These are phyloP conservation scores for Pollicipes pollicipes DNA, from an alignment of 1,140 invertebrate genomes.

Conservation along the genomic window DNA sequence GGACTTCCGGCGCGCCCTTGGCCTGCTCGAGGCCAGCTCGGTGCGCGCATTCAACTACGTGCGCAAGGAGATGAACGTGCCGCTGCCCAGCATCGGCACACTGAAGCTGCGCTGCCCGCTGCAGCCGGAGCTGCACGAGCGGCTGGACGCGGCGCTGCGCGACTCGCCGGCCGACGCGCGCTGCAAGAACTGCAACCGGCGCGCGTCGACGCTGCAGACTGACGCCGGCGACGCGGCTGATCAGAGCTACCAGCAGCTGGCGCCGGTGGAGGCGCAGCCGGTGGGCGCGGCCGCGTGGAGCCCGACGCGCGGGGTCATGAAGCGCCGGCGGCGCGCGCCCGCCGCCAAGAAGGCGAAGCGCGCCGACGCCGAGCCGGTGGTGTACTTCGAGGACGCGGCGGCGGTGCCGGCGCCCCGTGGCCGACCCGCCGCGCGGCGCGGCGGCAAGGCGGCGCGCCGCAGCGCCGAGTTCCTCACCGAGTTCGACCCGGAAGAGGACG, in stretches of 20 bases:
- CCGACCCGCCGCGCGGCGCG: background rate
- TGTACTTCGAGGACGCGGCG: background rate
- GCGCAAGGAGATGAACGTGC: background rate
- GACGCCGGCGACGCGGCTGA: background rate
- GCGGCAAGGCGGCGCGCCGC: too few relatives aligned
- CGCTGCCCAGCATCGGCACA: conserved; percentile 4
- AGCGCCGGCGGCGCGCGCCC: background rate
- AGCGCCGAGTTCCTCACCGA: too few relatives aligned
- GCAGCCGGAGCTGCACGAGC: conserved; percentile 27
- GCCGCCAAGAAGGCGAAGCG: background rate
- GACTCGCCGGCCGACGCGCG: conserved; percentile 31
- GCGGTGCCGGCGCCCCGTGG: too few relatives aligned
- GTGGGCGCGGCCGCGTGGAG: background rate
- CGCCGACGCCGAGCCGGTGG: background rate
- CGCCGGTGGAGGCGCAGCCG: too few relatives aligned
- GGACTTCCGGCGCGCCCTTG: background rate
- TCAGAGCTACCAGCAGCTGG: too few relatives aligned
- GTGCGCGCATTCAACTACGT: background rate
- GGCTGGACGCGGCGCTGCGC: conserved; percentile 33
- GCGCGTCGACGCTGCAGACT: background rate
- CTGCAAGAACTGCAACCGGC: background rate
- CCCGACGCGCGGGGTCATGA: background rate
- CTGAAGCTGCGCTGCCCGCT: conserved; percentile 17
- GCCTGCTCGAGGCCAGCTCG: background rate
- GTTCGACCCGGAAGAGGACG: background rate